Evolutionary conservation across 2,113 vertebrate genomes (phyloP).

Genomic region (Rostratula benghalensis): DNA sequence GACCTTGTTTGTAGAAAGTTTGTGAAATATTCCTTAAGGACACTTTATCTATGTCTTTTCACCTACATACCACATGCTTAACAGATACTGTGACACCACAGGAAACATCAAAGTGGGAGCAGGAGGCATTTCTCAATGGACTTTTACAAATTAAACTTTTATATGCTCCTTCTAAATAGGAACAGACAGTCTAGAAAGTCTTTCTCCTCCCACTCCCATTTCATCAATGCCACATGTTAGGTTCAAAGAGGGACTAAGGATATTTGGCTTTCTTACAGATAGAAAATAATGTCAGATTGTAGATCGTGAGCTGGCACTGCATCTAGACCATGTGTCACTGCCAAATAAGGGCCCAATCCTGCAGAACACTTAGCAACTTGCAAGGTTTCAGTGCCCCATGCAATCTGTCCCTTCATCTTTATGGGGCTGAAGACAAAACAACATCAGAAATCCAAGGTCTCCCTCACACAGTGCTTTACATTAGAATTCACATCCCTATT

Average conservation of each 20-base stretch:
- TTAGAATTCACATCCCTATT: not conserved
- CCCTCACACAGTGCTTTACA: not conserved
- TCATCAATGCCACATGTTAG: slow-evolving; percentile 19
- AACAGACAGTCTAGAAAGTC: not conserved
- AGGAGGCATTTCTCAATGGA: not conserved
- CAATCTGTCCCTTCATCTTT: not conserved
- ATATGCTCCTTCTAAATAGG: not conserved
- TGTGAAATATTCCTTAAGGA: not conserved
- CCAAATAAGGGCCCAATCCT: not conserved
- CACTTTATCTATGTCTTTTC: not conserved
- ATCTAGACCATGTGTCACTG: not conserved
- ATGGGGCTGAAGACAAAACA: not conserved
- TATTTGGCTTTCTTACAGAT: not conserved
- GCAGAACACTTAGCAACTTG: not conserved
- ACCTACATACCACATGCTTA: not conserved
- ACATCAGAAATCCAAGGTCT: not conserved
- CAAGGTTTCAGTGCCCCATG: not conserved
- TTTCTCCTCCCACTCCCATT: slow-evolving; percentile 31
- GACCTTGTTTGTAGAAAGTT: not conserved
- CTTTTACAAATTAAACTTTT: not conserved
- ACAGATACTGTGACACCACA: not conserved
- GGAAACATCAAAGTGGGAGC: not conserved
- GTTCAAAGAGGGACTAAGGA: not conserved
- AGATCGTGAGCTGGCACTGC: slow-evolving; percentile 11
- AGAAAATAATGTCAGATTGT: not conserved